Base-by-base conservation (phyloP, 2,113 vertebrate species). In the Felis catus region DNA sequence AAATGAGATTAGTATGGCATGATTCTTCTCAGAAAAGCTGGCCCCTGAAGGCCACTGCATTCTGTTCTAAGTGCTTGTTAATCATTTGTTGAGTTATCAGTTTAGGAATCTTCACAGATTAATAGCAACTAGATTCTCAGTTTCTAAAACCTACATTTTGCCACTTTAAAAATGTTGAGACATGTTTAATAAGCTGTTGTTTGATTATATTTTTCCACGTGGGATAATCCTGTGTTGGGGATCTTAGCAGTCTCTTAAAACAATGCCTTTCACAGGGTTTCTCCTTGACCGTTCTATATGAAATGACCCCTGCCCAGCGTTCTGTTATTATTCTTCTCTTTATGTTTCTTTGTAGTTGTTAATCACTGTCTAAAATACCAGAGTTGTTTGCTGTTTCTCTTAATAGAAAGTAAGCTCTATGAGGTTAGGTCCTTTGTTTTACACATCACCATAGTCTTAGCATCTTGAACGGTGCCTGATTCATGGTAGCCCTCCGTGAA, bases 41-140 rank as follows among this genome's bases (percentile, higher is more conserved):
- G 27, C 11, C 55, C 36, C 55, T 23, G 23, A 36, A 16, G 61
- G 41, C 76, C n/a, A 23, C 31, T 10, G 1, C 4, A 0, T 78
- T 31, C 81, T 85, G 16, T 76, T 89, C 65, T 65, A 23, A 51
- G 71, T 48, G 23, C 8, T 25, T n/a, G 0, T 61, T 45, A 61
- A 45, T 84, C 48, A 55, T 81, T 5, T 45, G 79, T 73, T 80
- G 71, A 84, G 84, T 92, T 80, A 94, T 79, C 84, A 66, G 63
- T 55, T 91, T 83, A 80, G 91, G 81, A 70, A 80, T 68, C 81
- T 95, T 93, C 31, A n/a, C 45, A 92, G 83, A 48, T 76, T 51
- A 80, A 33, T 79, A 65, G 12, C 33, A 78, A 36, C 31, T 11
- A 5, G 58, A 74, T 82, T 94, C 53, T n/a, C 14, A 27, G 41